Percentiles rank a stretch among this genome's conserved stretches.
phyloP scores from a whole-genome alignment of 2,113 vertebrate species.

The Calyptomena viridis region DNA sequence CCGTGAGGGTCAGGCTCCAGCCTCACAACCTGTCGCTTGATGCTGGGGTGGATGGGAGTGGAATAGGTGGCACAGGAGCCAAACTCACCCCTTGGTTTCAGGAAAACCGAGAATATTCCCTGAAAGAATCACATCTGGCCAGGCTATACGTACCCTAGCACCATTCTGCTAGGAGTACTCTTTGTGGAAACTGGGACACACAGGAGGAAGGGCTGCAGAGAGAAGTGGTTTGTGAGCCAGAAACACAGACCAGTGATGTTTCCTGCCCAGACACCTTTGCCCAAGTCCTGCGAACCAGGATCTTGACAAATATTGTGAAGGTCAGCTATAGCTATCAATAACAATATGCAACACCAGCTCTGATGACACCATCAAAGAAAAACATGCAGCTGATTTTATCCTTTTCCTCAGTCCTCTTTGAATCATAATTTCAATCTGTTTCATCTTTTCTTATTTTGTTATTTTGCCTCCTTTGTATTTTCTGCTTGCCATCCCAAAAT shows the following conservation, averaged over 20 bases:
- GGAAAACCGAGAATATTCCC: neutral
- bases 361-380: neutral
- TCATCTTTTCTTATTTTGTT: neutral
- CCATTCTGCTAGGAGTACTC: neutral
- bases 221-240: neutral
- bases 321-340: neutral
- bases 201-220: neutral
- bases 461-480: neutral
- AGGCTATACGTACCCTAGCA: neutral
- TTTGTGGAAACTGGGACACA: neutral
- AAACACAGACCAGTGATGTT: neutral
- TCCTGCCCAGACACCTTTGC: neutral
- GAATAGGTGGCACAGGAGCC: neutral
- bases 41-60: fast-evolving
- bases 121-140: neutral
- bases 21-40: fast-evolving
- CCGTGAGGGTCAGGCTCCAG: neutral
- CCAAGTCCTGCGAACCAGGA: neutral
- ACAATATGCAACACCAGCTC: neutral
- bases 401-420: neutral
- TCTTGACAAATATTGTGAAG: neutral
- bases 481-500: neutral
- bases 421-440: neutral
- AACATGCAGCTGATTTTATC: neutral
- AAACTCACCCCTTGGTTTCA: neutral